These are phyloP conservation scores for Brachyopa scutellaris DNA, from an alignment of 2,888 invertebrate species.

Conservation along the genomic window DNA sequence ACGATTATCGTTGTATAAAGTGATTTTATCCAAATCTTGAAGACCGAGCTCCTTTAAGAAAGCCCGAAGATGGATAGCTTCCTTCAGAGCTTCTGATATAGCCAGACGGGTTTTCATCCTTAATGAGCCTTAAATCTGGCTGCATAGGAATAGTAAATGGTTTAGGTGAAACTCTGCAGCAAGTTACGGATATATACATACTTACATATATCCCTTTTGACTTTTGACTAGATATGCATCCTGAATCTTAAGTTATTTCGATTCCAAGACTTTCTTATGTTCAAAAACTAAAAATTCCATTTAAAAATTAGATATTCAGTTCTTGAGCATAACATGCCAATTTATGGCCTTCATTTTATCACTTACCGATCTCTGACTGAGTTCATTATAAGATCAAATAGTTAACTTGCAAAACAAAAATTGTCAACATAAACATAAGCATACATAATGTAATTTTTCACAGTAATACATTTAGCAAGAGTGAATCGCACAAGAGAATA, in stretches of 20 bases:
- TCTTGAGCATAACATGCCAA: no score
- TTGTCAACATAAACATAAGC: no score
- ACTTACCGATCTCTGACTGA: no score
- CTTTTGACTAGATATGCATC: neutral
- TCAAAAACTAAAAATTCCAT: no score
- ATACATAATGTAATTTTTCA: no score
- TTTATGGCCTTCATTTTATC: no score
- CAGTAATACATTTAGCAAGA: no score
- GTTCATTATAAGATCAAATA: no score
- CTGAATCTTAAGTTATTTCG: constrained; percentile 7
- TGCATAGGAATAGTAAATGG: constrained; percentile 3
- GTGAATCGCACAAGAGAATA: no score
- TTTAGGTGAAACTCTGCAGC: constrained; percentile 7
- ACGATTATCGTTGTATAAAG: constrained; percentile 30
- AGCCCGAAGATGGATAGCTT: neutral
- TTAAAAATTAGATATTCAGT: no score
- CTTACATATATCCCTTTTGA: constrained; percentile 21
- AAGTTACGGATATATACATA: no score
- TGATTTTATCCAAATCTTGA: neutral
- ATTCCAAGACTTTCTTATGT: constrained; percentile 2
- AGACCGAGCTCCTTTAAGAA: constrained; percentile 13
- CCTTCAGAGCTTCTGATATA: constrained; percentile 8
- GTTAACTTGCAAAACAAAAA: no score
- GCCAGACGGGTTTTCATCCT: constrained; percentile 2
- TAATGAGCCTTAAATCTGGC: neutral